These are phyloP conservation scores for Cossypha niveicapilla DNA, from an alignment of 2,797 vertebrate species.

Conservation along the genomic window DNA sequence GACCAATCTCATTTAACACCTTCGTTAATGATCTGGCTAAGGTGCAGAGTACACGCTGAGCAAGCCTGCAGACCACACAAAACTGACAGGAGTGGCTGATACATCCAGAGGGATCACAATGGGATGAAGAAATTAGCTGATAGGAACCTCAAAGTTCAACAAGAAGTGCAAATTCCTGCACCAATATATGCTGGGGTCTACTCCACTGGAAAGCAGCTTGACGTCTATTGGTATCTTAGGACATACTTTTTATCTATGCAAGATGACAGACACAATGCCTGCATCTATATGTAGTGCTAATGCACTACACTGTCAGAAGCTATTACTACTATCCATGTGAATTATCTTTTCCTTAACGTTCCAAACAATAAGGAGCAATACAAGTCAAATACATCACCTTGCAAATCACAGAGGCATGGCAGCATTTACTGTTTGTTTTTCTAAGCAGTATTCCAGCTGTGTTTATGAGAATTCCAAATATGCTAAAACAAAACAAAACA, in stretches of 20 bases:
- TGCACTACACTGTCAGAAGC: background rate
- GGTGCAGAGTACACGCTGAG: background rate
- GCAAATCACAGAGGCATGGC: background rate
- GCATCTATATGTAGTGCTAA: background rate
- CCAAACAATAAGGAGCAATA: background rate
- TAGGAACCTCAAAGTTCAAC: background rate
- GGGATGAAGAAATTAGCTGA: background rate
- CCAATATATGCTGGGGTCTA: background rate
- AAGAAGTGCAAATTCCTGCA: background rate
- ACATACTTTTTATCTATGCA: background rate
- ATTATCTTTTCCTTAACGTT: background rate
- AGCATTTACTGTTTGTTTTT: background rate
- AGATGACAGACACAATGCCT: background rate
- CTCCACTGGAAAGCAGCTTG: background rate
- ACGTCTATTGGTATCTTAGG: background rate
- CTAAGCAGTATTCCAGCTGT: background rate
- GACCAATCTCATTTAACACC: background rate
- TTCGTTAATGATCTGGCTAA: background rate
- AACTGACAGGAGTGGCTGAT: background rate
- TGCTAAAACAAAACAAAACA: background rate
- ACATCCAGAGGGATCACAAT: background rate
- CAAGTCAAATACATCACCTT: background rate
- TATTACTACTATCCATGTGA: background rate
- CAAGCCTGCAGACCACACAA: background rate
- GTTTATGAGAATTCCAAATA: background rate